Evolutionary conservation across 2,113 vertebrate species (phyloP), one percentile per base, ranked within the genome.

Genomic region (Cryptoleucopteryx plumbea): DNA sequence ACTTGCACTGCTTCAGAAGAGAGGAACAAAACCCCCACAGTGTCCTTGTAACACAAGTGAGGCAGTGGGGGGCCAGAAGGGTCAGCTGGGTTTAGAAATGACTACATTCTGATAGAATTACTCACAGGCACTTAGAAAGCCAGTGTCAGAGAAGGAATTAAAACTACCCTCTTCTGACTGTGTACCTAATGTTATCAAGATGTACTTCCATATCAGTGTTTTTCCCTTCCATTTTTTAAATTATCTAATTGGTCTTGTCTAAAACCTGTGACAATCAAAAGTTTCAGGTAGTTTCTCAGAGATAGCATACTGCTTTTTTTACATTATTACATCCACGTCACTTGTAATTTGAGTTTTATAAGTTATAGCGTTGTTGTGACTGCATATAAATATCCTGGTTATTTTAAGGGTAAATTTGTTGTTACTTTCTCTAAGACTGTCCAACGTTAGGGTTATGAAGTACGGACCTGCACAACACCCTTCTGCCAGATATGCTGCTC

Each of bases 11-110:
- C 8, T 59, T 1, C 32, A 23, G 42, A 17, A 22, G 38, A 65
- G 14, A 59, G 61, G 38, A 53, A 2, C 27, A 71, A 74, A 78
- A 13, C 6, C 9, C 53, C 25, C 40, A 0, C 0, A 1, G 36
- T 4, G 71, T 8, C 67, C 45, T 29, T 16, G 23, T 29, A 27
- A 1, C 34, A 25, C 50, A 14, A 3, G 31, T 10, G 42, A 53
- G 47, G 21, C 52, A n/a, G 53, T 3, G 10, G 50, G 16, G 21
- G 48, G 0, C 13, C 53, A 26, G 29, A 16, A 34, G n/a, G 36
- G 26, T 27, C 65, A 66, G 59, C 31, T 50, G 55, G 29, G 6
- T 22, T 40, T 15, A 25, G 61, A 77, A 72, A 43, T 9, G 8
- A 42, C 79, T 47, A 3, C 13, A 11, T 4, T 45, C 61, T 22